phyloP scores from a whole-genome alignment of 2,888 invertebrate genomes.

The Protonemura montana region DNA sequence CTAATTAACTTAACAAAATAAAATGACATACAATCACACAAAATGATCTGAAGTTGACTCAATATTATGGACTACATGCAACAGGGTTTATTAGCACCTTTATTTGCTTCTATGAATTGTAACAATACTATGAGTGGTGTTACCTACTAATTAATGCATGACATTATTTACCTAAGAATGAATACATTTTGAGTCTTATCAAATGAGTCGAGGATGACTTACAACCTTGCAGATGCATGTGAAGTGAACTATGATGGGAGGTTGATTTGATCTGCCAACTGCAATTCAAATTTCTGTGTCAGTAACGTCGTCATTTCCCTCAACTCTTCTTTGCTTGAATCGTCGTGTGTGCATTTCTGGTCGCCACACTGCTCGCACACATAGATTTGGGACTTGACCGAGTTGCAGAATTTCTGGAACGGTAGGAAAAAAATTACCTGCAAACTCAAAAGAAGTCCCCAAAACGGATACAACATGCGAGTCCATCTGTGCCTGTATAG shows the following conservation, averaged over 20 bases:
- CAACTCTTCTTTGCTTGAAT: slow-evolving; percentile 63
- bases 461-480: too few species aligned
- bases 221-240: background rate
- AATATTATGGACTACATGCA: background rate
- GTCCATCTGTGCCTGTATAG: too few species aligned
- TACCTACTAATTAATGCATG: background rate
- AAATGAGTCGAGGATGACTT: background rate
- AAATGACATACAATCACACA: background rate
- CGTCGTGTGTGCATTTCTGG: slow-evolving; percentile 75
- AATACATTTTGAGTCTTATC: background rate
- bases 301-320: slow-evolving; percentile 59
- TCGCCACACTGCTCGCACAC: slow-evolving; percentile 79
- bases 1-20: background rate
- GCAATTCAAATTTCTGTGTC: slow-evolving; percentile 52
- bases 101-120: background rate
- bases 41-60: background rate
- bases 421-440: too few species aligned
- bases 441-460: too few species aligned
- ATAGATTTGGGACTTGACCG: slow-evolving; percentile 78
- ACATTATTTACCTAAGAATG: background rate
- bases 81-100: background rate
- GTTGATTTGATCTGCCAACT: slow-evolving; percentile 19
- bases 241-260: background rate
- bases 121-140: slow-evolving; percentile 4
- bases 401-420: slow-evolving; percentile 75